These are phyloP conservation scores for Spinibarbus caldwelli DNA, from an alignment of 2,797 vertebrate species.

Conservation along the genomic window DNA sequence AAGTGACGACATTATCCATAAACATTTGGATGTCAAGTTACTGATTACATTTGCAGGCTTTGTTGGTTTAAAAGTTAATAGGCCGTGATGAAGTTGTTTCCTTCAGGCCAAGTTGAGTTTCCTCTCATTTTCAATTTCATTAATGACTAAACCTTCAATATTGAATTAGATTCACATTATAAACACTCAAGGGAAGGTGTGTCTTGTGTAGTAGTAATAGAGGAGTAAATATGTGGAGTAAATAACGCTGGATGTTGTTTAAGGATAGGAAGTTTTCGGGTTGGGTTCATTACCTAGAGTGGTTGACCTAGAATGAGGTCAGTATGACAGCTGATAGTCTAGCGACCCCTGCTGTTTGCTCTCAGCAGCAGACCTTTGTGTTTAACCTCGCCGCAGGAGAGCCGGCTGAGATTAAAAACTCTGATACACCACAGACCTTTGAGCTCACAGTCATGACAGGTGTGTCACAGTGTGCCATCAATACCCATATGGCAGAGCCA, in stretches of 20 bases:
- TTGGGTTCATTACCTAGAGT: conserved; percentile 39
- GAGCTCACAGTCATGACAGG: conserved; percentile 60
- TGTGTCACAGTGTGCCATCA: conserved; percentile 61
- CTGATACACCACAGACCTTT: conserved; percentile 56
- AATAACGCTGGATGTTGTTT: neutral
- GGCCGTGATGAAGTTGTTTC: conserved; percentile 11
- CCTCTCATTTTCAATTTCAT: conserved; percentile 12
- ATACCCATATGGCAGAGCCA: conserved; percentile 54
- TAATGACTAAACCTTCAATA: conserved; percentile 4
- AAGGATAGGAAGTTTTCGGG: neutral
- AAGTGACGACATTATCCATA: conserved; percentile 36
- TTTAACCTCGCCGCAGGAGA: conserved; percentile 57
- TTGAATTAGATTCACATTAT: conserved; percentile 8
- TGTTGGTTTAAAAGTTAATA: conserved; percentile 45
- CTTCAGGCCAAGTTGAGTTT: neutral
- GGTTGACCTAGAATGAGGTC: conserved; percentile 50
- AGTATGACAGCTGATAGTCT: conserved; percentile 54
- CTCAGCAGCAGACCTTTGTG: conserved; percentile 56
- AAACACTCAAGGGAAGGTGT: neutral
- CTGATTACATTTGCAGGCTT: conserved; percentile 41
- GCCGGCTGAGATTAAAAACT: conserved; percentile 56
- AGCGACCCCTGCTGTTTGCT: conserved; percentile 54
- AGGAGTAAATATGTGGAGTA: neutral
- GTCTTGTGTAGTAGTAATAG: neutral
- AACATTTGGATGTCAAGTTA: conserved; percentile 23